Percentiles rank a stretch among this genome's conserved stretches.
Evolutionary conservation across 2,113 vertebrate genomes (phyloP).

Genomic region (Danionella cerebrum): DNA sequence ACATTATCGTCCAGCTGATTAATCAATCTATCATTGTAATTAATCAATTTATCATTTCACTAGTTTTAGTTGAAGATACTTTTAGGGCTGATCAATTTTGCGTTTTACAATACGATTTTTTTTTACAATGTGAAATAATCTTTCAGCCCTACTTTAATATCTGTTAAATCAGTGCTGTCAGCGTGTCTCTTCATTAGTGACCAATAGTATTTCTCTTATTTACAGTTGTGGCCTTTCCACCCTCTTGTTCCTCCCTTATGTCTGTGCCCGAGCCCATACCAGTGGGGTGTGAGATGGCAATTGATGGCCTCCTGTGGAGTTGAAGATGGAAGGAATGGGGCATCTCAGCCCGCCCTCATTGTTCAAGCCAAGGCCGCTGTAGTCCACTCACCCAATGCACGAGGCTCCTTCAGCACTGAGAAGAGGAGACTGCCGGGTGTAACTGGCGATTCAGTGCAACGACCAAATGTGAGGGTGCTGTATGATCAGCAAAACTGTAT

Average conservation of each 20-base stretch:
- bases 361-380: constrained; percentile 24
- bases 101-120: too few relatives aligned
- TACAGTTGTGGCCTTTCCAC: constrained; percentile 6
- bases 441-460: constrained; percentile 52
- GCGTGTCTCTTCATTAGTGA: too few relatives aligned
- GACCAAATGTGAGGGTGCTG: constrained; percentile 47
- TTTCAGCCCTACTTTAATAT: too few relatives aligned
- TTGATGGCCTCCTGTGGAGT: constrained; percentile 62
- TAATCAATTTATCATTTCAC: too few relatives aligned
- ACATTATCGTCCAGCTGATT: too few relatives aligned
- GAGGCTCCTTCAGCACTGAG: constrained; percentile 19
- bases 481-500: constrained; percentile 32
- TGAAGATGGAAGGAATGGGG: constrained; percentile 45
- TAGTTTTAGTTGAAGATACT: too few relatives aligned
- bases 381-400: constrained; percentile 8
- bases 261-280: constrained; percentile 21
- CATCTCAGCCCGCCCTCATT: constrained; percentile 1
- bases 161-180: too few relatives aligned
- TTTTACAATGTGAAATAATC: too few relatives aligned
- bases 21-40: too few relatives aligned
- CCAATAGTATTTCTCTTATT: background rate
- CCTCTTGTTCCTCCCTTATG: constrained; percentile 7
- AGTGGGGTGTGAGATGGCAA: constrained; percentile 52
- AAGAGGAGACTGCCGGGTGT: constrained; percentile 41
- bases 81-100: too few relatives aligned